Base-by-base conservation (phyloP, 2,888 invertebrate genomes). In the Cistogaster globosa region DNA sequence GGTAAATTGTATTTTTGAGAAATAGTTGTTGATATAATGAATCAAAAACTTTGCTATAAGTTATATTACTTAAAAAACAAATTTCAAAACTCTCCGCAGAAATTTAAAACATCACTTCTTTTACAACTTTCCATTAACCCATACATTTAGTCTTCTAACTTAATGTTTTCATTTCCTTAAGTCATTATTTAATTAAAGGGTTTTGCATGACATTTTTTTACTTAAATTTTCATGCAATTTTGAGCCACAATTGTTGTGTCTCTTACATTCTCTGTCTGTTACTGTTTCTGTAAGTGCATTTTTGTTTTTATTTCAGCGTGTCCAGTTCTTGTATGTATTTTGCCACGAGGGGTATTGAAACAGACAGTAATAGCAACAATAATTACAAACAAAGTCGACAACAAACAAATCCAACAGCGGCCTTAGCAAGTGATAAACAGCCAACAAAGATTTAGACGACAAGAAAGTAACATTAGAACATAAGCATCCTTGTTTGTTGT, bases 351-450 rank as follows among this genome's bases (percentile, higher is more conserved):
- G 71, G 55, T 69, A 69, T 71, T 69, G 69, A 78, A 82, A 75
- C 79, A 78, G 85, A 82, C 85, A 82, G 78, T 85, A 85, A 85
- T 82, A 75, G 82, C 48, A 82, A 80, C 62, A 84, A 77, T 51
- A 81, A 76, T 72, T 55, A 51, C 81, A 63, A 42, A 60, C 32
- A 26, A 26, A 26, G 26, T 26, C 26, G 26, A 26, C 26, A 26
- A 26, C 26, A 26, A 26, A 26, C 26, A 26, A 26, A 26, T 4
- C 32, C 32, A 32, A 36, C 51, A 67, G 8, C 18, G 53, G 22
- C 32, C 71, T 48, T 36, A 63, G 18, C 36, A 69, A 26, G 26
- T 63, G 55, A 60, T 51, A 22, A 72, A 38, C 58, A 71, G 63
- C 18, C 22, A 57, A 65, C 42, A 7, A 48, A 11, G n/a, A 32